Conservation (phyloP, 2,113 vertebrate genomes). For the Rattus norvegicus region GRCr8 NC_086037.1:30523001-30523500, state of each 20-base stretch:
- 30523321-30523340: background rate
- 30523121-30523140: background rate
- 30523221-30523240: background rate
- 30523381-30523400: background rate
- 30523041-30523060: background rate
- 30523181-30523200: background rate
- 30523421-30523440: fast-evolving
- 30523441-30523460: background rate
- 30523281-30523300: background rate
- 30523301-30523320: background rate
- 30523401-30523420: background rate
- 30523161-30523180: background rate
- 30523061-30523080: background rate
- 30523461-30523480: too few relatives aligned
- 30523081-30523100: background rate
- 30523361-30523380: background rate
- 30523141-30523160: background rate
- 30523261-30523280: background rate
- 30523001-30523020: background rate
- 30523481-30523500: background rate
- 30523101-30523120: background rate
- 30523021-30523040: background rate
- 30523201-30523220: background rate
- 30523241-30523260: too few relatives aligned
- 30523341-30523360: background rate